Evolutionary conservation across 1,140 invertebrate species (phyloP).

Genomic region (Gryllus bimaculatus): DNA sequence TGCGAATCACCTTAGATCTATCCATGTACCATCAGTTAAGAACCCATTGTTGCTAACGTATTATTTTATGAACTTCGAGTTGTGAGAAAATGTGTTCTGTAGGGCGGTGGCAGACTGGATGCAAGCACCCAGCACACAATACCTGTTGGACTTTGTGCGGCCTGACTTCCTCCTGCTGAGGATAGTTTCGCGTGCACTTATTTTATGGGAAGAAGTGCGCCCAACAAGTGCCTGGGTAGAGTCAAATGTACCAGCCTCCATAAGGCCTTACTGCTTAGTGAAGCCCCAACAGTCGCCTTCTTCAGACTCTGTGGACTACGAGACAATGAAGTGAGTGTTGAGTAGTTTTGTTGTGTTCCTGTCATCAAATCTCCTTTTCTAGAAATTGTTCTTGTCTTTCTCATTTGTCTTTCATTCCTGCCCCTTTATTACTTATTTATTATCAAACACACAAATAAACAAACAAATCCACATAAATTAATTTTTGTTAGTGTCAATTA

Average conservation of each 20-base stretch:
- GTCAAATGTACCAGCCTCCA: slow-evolving; percentile 65
- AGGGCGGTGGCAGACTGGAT: slow-evolving; percentile 90
- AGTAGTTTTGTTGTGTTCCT: neutral
- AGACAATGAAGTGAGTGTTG: slow-evolving; percentile 79
- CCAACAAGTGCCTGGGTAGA: slow-evolving; percentile 79
- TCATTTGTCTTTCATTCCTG: too few species aligned
- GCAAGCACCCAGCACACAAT: slow-evolving; percentile 78
- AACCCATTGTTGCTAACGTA: too few species aligned
- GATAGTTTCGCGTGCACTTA: slow-evolving; percentile 67
- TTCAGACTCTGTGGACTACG: slow-evolving; percentile 65
- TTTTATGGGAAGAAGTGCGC: slow-evolving; percentile 77
- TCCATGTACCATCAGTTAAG: too few species aligned
- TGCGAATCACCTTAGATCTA: too few species aligned
- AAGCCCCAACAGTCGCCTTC: slow-evolving; percentile 49
- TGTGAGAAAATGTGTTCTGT: slow-evolving; percentile 17
- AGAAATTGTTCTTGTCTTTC: too few species aligned
- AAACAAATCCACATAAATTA: too few species aligned
- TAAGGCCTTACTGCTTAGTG: slow-evolving; percentile 58
- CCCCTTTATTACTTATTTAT: too few species aligned
- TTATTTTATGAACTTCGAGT: too few species aligned
- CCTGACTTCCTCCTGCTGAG: slow-evolving; percentile 87
- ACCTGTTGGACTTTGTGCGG: slow-evolving; percentile 82
- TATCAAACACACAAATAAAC: too few species aligned
- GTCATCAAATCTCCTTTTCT: too few species aligned
- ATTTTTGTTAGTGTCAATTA: too few species aligned